phyloP scores from a whole-genome alignment of 2,888 invertebrate species.

The Iphiclides podalirius region DNA sequence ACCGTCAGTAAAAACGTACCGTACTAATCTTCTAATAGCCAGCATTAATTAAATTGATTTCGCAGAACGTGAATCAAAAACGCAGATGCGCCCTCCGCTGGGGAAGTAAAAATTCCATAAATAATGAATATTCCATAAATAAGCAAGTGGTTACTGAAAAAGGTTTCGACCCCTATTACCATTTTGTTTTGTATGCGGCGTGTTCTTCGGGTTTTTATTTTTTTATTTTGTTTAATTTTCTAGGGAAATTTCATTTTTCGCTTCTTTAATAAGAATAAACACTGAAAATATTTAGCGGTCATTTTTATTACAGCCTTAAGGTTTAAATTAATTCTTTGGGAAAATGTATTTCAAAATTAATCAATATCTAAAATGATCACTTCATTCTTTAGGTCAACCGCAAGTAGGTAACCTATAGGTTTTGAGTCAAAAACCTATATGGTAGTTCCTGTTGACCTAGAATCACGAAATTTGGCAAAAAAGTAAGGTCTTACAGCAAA shows the following conservation, averaged over 20 bases:
- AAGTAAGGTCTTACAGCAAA: too few relatives aligned
- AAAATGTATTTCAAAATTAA: too few relatives aligned
- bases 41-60: slow-evolving; percentile 2
- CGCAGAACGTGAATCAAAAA: background rate
- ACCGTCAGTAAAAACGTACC: background rate
- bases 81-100: background rate
- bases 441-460: too few relatives aligned
- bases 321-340: too few relatives aligned
- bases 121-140: slow-evolving; percentile 2
- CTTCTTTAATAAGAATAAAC: background rate
- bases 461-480: too few relatives aligned
- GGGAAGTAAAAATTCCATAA: background rate
- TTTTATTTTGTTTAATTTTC: background rate
- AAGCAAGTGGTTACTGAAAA: background rate
- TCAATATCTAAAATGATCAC: too few relatives aligned
- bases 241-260: background rate
- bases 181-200: background rate
- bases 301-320: too few relatives aligned
- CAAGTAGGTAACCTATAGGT: too few relatives aligned
- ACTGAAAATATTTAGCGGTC: background rate
- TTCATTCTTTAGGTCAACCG: too few relatives aligned
- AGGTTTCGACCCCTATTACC: background rate
- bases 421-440: too few relatives aligned
- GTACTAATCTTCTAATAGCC: background rate
- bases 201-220: background rate